Evolutionary conservation across 2,888 invertebrate species (phyloP), one percentile per base, ranked within the genome.

Genomic region (Tuta absoluta): DNA sequence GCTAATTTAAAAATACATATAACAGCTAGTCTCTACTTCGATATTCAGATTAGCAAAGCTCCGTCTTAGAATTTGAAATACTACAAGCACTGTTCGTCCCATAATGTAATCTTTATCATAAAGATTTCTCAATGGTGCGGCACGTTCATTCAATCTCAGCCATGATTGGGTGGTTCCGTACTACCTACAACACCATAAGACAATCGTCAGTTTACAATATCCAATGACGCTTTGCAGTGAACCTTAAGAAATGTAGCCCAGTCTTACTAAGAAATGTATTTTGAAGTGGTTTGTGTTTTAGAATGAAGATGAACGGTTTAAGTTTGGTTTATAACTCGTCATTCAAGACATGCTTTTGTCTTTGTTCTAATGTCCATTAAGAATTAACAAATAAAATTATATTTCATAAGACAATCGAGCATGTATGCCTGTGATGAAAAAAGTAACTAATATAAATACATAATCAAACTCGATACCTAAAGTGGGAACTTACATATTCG

Each of bases 311-410:
- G n/a, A 21, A 45, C 23, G 12, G 59, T 41, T 41, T 37, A 23
- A 28, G 17, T 49, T 21, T 49, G 4, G 37, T 57, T 72, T 77
- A 75, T 75, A 75, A 68, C 67, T 67, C 67, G 51, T 72, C 75
- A 73, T 74, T 72, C 69, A 71, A 67, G 69, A 70, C 69, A 70
- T 51, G 71, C 72, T 67, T 70, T 75, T 66, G 67, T 64, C 66
- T 63, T 49, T 65, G 61, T 33, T 10, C 38, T 57, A 5, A 59
- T 49, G 68, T 66, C 71, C 76, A 77, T 71, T 76, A 68, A 67
- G n/a, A n/a, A n/a, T n/a, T 33, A 33, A 33, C 33, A 33, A 33
- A 33, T 3, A 33, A 33, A 3, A 33, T 7, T 33, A 33, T 33
- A n/a, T n/a, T n/a, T n/a, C n/a, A n/a, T n/a, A n/a, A n/a, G n/a